Conservation (phyloP, 2,888 invertebrate species). For the Calliphora vomitoria region DNA sequence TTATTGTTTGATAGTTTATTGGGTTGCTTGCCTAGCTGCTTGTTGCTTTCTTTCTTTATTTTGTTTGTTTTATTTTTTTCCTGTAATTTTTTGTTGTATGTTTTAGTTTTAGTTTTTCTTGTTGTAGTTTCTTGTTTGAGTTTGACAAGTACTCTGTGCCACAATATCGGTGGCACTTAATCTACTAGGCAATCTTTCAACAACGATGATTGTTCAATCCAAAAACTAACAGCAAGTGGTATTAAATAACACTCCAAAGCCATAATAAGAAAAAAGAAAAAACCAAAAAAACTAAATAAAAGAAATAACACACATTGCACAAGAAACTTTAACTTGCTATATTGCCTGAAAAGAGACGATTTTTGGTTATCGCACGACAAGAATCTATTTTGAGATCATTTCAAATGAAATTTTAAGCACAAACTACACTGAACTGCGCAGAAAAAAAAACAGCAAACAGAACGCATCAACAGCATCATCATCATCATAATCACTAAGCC, state of each 20-base stretch:
- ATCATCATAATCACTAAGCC: conserved; percentile 64
- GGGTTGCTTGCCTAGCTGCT: conserved; percentile 14
- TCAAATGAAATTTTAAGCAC: conserved; percentile 65
- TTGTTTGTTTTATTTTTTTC: no score
- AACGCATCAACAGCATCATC: conserved; percentile 50
- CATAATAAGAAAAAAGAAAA: conserved; percentile 52
- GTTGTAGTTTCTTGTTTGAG: conserved; percentile 61
- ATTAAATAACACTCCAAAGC: conserved; percentile 71
- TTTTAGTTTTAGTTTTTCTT: conserved; percentile 21
- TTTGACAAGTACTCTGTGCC: conserved; percentile 71
- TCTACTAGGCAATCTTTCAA: conserved; percentile 79
- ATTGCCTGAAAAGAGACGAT: conserved; percentile 27
- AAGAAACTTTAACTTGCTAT: background rate
- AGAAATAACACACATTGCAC: background rate
- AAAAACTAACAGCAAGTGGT: conserved; percentile 70
- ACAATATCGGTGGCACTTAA: conserved; percentile 81
- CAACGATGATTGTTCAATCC: conserved; percentile 73
- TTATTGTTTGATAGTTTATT: conserved; percentile 53
- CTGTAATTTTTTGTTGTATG: background rate
- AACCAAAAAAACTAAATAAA: background rate
- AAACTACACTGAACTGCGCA: conserved; percentile 17
- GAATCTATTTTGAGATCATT: conserved; percentile 71
- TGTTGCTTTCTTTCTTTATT: conserved; percentile 46
- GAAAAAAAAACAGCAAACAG: conserved; percentile 20
- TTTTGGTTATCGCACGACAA: conserved; percentile 74